Base-by-base conservation (phyloP, 2,888 invertebrate genomes). In the Lacanobia oleracea region DNA sequence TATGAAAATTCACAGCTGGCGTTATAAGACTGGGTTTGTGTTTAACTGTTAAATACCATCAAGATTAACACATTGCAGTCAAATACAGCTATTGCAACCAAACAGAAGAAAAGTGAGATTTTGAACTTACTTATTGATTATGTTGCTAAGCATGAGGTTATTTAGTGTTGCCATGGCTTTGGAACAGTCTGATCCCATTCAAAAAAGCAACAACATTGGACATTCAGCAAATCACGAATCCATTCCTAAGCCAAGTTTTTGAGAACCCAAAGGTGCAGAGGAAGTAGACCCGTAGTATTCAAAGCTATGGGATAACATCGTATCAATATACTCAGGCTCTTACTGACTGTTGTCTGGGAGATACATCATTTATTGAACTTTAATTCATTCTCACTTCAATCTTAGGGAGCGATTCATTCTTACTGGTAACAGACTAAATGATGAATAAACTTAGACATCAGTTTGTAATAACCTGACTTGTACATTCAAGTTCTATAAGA, bases 341-440 rank as follows among this genome's bases (percentile, higher is more conserved):
- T 65, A 53, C 16, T n/a, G 8, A 57, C 33, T 62, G 21, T 56
- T 64, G 64, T 65, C 40, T 65, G 18, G 43, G 21, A 62, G 10
- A 73, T 73, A 21, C 53, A 57, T 73, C 16, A 77, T 77, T 72
- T 51, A 63, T 63, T 50, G 54, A n/a, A 64, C 54, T 53, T 61
- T 33, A 33, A 33, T 33, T 18, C n/a, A 61, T 56, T 67, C 61
- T 27, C 6, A 57, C 18, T 53, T 0, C 37, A 14, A 67, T 61
- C 56, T 43, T 18, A 40, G 16, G 18, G 57, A 57, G 53, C 57
- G 0, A 9, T 43, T 62, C 45, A 27, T 50, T 48, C 10, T 67
- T 16, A n/a, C 18, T n/a, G 56, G 4, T 40, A 33, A 50, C 40
- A 9, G 4, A 67, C 62, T 61, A 50, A 27, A 74, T 57, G 33